phyloP scores from a whole-genome alignment of 2,113 vertebrate genomes.

The Petrocephalus microphthalmus region DNA sequence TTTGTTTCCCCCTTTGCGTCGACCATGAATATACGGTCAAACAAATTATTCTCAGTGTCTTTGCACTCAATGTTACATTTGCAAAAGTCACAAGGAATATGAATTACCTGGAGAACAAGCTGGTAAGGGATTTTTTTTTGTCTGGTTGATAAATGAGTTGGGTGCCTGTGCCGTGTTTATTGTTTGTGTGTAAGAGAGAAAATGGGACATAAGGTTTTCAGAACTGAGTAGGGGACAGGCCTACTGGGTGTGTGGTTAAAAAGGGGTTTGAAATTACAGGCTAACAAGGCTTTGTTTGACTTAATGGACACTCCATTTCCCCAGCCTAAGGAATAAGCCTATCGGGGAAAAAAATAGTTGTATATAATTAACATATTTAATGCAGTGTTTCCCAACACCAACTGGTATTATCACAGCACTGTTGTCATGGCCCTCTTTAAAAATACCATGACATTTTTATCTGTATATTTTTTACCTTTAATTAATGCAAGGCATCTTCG shows the following conservation, averaged over 20 bases:
- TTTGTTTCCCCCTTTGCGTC: constrained; percentile 22
- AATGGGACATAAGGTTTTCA: not conserved
- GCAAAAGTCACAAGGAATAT: not conserved
- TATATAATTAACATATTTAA: no score
- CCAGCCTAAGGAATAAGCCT: not conserved
- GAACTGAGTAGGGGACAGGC: not conserved
- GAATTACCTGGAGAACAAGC: not conserved
- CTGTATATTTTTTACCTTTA: not conserved
- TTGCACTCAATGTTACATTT: not conserved
- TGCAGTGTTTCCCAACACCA: not conserved
- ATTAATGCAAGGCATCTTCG: not conserved
- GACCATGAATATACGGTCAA: constrained; percentile 1
- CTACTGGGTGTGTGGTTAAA: not conserved
- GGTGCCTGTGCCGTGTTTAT: not conserved
- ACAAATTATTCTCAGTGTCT: not conserved
- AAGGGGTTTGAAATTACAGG: not conserved
- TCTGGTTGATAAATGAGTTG: not conserved
- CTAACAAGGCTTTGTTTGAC: not conserved
- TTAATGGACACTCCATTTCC: not conserved
- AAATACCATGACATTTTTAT: not conserved
- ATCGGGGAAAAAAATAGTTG: no score
- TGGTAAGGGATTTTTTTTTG: not conserved
- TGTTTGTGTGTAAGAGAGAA: not conserved
- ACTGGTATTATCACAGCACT: not conserved
- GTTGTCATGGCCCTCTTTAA: not conserved